phyloP scores from a whole-genome alignment of 2,888 invertebrate species.

The Drosophila acutilabella region DNA sequence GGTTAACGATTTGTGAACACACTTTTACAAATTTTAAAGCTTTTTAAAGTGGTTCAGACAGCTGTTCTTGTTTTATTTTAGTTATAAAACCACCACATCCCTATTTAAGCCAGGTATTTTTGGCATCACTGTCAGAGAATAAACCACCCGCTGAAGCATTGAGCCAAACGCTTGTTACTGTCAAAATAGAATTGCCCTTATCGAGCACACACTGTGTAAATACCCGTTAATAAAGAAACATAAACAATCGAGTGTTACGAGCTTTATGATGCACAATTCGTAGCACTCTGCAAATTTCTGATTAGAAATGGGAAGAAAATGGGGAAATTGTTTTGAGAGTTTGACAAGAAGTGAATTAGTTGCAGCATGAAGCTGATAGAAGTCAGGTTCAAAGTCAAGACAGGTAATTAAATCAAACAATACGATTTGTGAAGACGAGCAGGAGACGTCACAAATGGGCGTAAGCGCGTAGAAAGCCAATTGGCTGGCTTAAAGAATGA shows the following conservation, averaged over 20 bases:
- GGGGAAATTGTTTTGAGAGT: background rate
- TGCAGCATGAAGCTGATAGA: conserved; percentile 1
- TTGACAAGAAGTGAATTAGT: background rate
- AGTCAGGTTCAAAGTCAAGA: conserved; percentile 57
- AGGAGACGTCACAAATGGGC: conserved; percentile 19
- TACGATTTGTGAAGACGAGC: conserved; percentile 28
- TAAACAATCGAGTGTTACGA: conserved; percentile 61
- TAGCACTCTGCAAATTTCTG: conserved; percentile 28
- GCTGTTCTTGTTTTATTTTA: background rate
- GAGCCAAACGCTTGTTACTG: conserved; percentile 37
- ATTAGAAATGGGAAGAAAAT: conserved; percentile 30
- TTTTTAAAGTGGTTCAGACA: background rate
- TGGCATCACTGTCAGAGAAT: background rate
- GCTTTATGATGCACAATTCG: conserved; percentile 41
- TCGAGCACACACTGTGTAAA: conserved; percentile 49
- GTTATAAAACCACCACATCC: too few relatives aligned
- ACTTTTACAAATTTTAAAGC: too few relatives aligned
- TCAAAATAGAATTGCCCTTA: conserved; percentile 62
- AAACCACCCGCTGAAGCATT: conserved; percentile 1
- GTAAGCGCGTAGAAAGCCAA: conserved; percentile 55
- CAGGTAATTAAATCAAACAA: conserved; percentile 40
- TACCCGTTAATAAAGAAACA: conserved; percentile 61
- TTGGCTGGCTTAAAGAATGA: conserved; percentile 20
- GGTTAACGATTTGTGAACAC: too few relatives aligned
- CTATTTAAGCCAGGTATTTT: background rate